Percentiles rank a stretch among this genome's conserved stretches.
These are phyloP conservation scores for Tenodera sinensis DNA, from an alignment of 2,888 invertebrate species.

Conservation along the genomic window DNA sequence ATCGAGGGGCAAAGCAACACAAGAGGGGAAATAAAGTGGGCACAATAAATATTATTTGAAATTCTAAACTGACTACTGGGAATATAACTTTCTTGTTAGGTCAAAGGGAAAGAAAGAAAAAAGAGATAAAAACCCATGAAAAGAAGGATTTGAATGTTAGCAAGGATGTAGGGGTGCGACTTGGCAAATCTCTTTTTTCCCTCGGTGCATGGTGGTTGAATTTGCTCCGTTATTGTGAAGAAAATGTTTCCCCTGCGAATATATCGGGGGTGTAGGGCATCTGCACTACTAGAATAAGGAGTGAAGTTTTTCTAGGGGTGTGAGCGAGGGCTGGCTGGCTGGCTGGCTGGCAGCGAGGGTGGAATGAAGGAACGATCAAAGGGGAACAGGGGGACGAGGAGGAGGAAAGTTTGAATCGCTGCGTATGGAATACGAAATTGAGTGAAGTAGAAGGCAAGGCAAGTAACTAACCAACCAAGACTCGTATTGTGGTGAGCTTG, in stretches of 20 bases:
- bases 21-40: neutral
- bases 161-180: neutral
- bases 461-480: neutral
- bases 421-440: conserved; percentile 6
- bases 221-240: conserved; percentile 24
- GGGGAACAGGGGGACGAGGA: neutral
- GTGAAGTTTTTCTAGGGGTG: conserved; percentile 8
- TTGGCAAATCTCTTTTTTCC: conserved; percentile 10
- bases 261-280: conserved; percentile 1
- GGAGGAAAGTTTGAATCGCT: conserved; percentile 2
- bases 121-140: conserved; percentile 12
- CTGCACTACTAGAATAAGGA: conserved; percentile 6
- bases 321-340: conserved; percentile 5
- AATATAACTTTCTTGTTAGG: conserved; percentile 24
- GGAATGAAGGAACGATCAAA: conserved; percentile 15
- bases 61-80: conserved; percentile 21
- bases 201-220: conserved; percentile 16
- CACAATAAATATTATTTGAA: conserved; percentile 8
- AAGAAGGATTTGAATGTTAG: conserved; percentile 26
- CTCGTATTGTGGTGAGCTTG: neutral
- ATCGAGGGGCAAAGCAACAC: neutral
- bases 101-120: conserved; percentile 5
- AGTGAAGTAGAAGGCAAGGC: neutral
- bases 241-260: conserved; percentile 24
- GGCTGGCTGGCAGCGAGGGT: conserved; percentile 5